phyloP scores from a whole-genome alignment of 2,797 vertebrate genomes.

The Varecia variegata region DNA sequence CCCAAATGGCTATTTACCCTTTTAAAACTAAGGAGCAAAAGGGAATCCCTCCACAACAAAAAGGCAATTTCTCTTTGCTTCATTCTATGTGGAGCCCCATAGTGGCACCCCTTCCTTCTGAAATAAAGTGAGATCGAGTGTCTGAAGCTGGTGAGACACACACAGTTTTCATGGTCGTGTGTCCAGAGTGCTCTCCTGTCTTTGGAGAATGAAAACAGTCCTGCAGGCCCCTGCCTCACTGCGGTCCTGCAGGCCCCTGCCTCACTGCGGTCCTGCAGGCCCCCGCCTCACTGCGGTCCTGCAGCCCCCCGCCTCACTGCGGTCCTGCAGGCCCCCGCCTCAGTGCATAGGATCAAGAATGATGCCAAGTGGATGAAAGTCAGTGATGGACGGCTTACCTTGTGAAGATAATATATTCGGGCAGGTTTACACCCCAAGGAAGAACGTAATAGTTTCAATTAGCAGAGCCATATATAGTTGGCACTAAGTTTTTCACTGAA shows the following conservation, averaged over 20 bases:
- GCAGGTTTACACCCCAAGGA: neutral
- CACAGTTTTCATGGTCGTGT: neutral
- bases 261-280: too few species aligned
- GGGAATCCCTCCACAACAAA: fast-evolving
- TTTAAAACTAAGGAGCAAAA: neutral
- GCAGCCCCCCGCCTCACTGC: too few species aligned
- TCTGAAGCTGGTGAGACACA: neutral
- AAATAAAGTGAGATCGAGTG: neutral
- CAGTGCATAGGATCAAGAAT: neutral
- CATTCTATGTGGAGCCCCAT: neutral
- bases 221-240: too few species aligned
- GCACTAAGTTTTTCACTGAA: neutral
- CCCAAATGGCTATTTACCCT: neutral
- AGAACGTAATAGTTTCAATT: neutral
- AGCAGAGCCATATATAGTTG: neutral
- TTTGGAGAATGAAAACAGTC: neutral
- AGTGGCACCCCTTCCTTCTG: neutral
- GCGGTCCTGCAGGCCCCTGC: fast-evolving
- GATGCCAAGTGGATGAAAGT: neutral
- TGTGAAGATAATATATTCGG: too few species aligned
- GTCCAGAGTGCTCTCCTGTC: neutral
- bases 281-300: neutral
- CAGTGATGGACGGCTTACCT: neutral
- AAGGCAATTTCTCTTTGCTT: neutral
- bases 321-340: too few species aligned